A percentile compares a stretch with the other conserved stretches of the same genome.
These are phyloP conservation scores for Bombus impatiens DNA, from an alignment of 1,140 invertebrate genomes.

Conservation along the genomic window DNA sequence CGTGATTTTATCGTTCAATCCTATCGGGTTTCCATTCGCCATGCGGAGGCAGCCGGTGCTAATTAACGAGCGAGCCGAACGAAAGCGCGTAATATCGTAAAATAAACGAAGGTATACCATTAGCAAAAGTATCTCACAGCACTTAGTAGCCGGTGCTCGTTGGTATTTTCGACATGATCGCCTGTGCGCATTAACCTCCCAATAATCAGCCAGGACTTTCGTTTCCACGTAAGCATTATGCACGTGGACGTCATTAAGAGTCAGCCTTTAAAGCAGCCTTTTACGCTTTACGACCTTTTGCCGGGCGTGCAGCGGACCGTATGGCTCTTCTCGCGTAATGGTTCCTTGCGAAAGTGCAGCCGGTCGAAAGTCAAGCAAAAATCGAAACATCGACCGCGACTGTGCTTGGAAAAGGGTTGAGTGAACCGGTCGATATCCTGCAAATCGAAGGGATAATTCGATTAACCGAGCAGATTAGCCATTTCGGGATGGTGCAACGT, in stretches of 20 bases:
- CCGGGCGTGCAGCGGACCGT: slow-evolving; percentile 28
- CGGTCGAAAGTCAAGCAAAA: slow-evolving; percentile 40
- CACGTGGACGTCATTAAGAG: slow-evolving; percentile 70
- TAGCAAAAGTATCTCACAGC: slow-evolving; percentile 52
- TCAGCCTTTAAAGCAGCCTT: slow-evolving; percentile 72
- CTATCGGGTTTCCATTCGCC: background rate
- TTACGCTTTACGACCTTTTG: slow-evolving; percentile 72
- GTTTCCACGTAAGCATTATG: slow-evolving; percentile 71
- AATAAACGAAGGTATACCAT: slow-evolving; percentile 42
- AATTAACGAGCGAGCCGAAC: slow-evolving; percentile 9
- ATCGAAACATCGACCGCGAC: slow-evolving; percentile 25
- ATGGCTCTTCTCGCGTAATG: slow-evolving; percentile 55
- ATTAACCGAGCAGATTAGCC: slow-evolving; percentile 64
- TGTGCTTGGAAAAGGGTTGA: slow-evolving; percentile 3
- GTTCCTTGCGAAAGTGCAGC: slow-evolving; percentile 47
- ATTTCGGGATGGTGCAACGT: slow-evolving; percentile 54
- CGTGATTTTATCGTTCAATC: background rate
- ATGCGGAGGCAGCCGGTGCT: background rate
- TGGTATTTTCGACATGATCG: slow-evolving; percentile 59
- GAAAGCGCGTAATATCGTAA: slow-evolving; percentile 12
- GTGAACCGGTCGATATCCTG: background rate
- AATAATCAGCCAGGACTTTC: slow-evolving; percentile 63
- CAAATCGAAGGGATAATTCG: slow-evolving; percentile 51
- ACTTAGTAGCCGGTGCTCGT: slow-evolving; percentile 1
- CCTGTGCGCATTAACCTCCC: slow-evolving; percentile 53